A percentile compares a stretch with the other conserved stretches of the same genome.
These are phyloP conservation scores for Hassar affinis DNA, from an alignment of 2,113 vertebrate genomes.

Conservation along the genomic window DNA sequence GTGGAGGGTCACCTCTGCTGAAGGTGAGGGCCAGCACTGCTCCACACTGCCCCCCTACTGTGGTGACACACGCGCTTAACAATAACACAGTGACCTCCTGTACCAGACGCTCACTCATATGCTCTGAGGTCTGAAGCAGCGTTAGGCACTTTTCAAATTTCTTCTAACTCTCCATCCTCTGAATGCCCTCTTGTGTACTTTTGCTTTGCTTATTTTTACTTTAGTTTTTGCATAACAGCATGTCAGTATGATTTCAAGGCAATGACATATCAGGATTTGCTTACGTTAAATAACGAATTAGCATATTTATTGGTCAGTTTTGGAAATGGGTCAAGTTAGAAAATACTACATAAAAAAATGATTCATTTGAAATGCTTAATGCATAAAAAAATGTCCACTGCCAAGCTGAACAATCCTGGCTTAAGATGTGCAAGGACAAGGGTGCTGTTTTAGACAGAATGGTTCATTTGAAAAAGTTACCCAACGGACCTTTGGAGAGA, in stretches of 20 bases:
- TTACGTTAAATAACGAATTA: background rate
- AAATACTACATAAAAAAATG: background rate
- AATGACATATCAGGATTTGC: background rate
- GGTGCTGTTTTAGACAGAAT: too few species aligned
- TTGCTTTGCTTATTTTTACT: background rate
- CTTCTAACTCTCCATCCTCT: background rate
- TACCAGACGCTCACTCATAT: conserved; percentile 21
- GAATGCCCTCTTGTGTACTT: background rate
- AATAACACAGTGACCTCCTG: conserved; percentile 38
- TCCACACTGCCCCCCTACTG: conserved; percentile 34
- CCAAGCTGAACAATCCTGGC: too few species aligned
- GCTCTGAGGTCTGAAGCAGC: conserved; percentile 2
- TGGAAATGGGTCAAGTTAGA: background rate
- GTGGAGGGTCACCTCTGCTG: conserved; percentile 53
- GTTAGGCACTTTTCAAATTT: conserved; percentile 29
- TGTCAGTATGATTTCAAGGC: background rate
- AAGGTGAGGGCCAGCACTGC: conserved; percentile 50
- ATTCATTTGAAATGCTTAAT: too few species aligned
- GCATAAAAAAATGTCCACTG: too few species aligned
- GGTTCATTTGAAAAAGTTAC: too few species aligned
- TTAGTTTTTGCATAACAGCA: too few species aligned
- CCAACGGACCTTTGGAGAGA: too few species aligned
- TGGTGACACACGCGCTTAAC: conserved; percentile 26
- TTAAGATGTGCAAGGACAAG: too few species aligned
- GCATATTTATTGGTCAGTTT: background rate